Evolutionary conservation across 2,888 invertebrate genomes (phyloP).

Genomic region (Caenorhabditis imperialis): DNA sequence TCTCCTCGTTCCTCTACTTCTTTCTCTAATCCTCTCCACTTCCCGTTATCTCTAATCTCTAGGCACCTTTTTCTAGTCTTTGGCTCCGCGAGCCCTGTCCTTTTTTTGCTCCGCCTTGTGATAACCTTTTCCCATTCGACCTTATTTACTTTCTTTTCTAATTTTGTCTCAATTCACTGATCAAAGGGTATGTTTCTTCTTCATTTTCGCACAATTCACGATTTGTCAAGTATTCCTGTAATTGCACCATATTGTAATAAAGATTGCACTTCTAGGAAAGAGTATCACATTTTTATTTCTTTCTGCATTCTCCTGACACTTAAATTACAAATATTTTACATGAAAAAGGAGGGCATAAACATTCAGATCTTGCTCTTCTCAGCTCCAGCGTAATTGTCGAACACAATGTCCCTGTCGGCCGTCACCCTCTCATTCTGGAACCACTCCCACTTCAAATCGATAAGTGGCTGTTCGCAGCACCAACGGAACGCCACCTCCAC

Average conservation of each 20-base stretch:
- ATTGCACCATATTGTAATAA: not conserved
- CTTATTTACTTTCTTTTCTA: not conserved
- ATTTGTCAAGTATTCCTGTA: constrained; percentile 20
- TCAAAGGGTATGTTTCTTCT: constrained; percentile 41
- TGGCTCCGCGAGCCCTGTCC: constrained; percentile 10
- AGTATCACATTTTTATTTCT: not conserved
- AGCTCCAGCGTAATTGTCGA: constrained; percentile 59
- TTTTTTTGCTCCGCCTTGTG: constrained; percentile 34
- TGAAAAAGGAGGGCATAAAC: not conserved
- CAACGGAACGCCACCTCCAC: constrained; percentile 65
- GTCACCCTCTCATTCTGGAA: constrained; percentile 54
- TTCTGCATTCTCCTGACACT: not conserved
- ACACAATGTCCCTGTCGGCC: constrained; percentile 66
- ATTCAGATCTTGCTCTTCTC: constrained; percentile 38
- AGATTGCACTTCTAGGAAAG: not conserved
- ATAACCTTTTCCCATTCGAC: constrained; percentile 14
- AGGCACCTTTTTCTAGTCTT: constrained; percentile 23
- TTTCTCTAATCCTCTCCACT: constrained; percentile 11
- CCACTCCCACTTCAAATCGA: constrained; percentile 59
- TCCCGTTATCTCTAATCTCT: not conserved
- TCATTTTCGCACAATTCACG: constrained; percentile 27
- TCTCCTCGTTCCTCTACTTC: constrained; percentile 21
- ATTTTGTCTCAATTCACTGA: constrained; percentile 44
- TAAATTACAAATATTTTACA: not conserved
- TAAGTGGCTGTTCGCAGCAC: constrained; percentile 64